phyloP scores from a whole-genome alignment of 1,140 invertebrate genomes.

The Drosophila asahinai region DNA sequence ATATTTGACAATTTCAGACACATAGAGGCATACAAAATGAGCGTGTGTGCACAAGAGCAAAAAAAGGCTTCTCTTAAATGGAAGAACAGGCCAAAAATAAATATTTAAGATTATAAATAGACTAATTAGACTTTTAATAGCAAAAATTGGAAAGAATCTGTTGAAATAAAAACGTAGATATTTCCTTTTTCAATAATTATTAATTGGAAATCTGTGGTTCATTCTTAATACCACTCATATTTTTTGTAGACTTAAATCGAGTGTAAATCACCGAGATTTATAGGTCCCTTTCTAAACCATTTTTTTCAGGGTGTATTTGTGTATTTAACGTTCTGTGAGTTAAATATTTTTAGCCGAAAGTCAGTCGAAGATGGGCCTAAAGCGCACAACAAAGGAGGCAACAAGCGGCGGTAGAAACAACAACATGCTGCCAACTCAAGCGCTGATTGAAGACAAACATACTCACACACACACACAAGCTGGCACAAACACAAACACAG shows the following conservation, averaged over 20 bases:
- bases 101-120: not conserved
- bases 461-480: conserved; percentile 30
- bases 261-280: not conserved
- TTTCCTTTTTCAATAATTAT: too few relatives aligned
- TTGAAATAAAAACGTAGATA: too few relatives aligned
- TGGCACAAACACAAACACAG: conserved; percentile 8
- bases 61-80: too few relatives aligned
- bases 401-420: conserved; percentile 26
- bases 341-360: conserved; percentile 81
- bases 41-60: not conserved
- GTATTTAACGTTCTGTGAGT: conserved; percentile 60
- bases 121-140: too few relatives aligned
- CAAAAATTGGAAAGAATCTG: too few relatives aligned
- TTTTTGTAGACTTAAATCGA: not conserved
- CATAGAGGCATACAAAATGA: conserved; percentile 30
- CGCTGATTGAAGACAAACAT: conserved; percentile 72
- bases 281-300: not conserved
- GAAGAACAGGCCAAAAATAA: not conserved
- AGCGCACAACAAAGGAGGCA: conserved; percentile 35
- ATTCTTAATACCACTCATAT: not conserved
- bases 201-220: too few relatives aligned
- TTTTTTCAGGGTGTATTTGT: conserved; percentile 24
- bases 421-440: conserved; percentile 57
- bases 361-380: conserved; percentile 63
- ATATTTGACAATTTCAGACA: conserved; percentile 68